Evolutionary conservation across 2,888 invertebrate species (phyloP), one percentile per base, ranked within the genome.

Genomic region (Drosophila picticornis): DNA sequence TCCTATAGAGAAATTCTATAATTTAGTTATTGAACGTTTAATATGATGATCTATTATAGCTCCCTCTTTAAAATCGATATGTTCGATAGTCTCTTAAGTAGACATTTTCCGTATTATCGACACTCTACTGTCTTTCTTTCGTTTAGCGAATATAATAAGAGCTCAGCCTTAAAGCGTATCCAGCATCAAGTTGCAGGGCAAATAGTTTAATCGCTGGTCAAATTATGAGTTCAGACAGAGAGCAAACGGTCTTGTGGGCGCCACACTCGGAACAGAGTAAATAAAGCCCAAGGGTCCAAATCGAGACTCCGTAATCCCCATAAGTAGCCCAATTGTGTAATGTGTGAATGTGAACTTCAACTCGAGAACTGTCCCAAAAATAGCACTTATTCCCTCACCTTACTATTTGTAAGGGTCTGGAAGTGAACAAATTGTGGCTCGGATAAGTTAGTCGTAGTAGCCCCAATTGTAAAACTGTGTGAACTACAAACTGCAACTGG

Each of bases 401-500:
- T 46, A 22, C 19, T 51, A n/a, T 19, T 51, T 51, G 19, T 4
- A 56, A 38, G 56, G 56, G 43, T 25, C 27, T 53, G 36, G n/a
- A 65, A 65, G 51, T 51, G 40, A 51, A 51, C 40, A 61, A 61
- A 53, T 43, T 46, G 38, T 60, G 19, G 10, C 27, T 40, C 38
- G 6, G 61, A 27, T 53, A 29, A 38, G 27, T 46, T 11, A 19
- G 56, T 29, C 27, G 29, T 57, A 51, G 32, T 25, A 56, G 61
- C 34, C 55, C 65, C 77, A 75, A 75, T 78, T 78, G 77, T 64
- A 10, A 22, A 52, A 22, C 78, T 77, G 77, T 78, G 81, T 80
- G 77, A 78, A 78, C 77, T 67, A 67, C 77, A 72, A 86, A 75
- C 66, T 80, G 70, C 84, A 84, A 86, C 87, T 86, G 87, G 81